Conservation (phyloP, 2,797 vertebrate species). For the Hippopotamyrus pictus region DNA sequence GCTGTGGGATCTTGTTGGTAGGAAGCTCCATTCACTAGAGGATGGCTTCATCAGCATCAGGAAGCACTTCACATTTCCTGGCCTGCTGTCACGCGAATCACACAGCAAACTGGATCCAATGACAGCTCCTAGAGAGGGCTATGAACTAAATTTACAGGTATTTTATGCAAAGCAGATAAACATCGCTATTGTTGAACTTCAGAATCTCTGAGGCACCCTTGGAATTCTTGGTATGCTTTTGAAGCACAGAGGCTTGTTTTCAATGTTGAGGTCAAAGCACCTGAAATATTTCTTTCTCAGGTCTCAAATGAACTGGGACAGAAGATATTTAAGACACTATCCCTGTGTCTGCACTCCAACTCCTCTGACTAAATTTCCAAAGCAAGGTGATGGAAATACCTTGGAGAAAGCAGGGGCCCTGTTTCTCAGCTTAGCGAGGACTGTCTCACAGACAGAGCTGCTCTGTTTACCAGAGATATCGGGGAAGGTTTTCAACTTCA, state of each 20-base stretch:
- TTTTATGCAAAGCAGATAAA: neutral
- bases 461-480: neutral
- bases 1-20: neutral
- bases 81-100: neutral
- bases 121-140: neutral
- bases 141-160: neutral
- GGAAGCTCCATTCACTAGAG: slow-evolving; percentile 6
- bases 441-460: neutral
- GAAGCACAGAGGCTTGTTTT: neutral
- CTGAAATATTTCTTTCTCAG: neutral
- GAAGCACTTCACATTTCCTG: slow-evolving; percentile 41
- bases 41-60: slow-evolving; percentile 35
- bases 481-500: neutral
- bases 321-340: neutral
- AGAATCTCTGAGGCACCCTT: neutral
- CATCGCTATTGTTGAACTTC: neutral
- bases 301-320: neutral
- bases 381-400: neutral
- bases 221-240: neutral
- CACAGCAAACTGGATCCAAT: neutral
- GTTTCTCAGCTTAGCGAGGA: neutral
- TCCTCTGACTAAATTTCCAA: neutral
- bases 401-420: neutral
- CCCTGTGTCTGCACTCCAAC: neutral
- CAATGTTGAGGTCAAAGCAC: neutral